Conservation (phyloP, 2,113 vertebrate species). For the Lucifuga dentata region DNA sequence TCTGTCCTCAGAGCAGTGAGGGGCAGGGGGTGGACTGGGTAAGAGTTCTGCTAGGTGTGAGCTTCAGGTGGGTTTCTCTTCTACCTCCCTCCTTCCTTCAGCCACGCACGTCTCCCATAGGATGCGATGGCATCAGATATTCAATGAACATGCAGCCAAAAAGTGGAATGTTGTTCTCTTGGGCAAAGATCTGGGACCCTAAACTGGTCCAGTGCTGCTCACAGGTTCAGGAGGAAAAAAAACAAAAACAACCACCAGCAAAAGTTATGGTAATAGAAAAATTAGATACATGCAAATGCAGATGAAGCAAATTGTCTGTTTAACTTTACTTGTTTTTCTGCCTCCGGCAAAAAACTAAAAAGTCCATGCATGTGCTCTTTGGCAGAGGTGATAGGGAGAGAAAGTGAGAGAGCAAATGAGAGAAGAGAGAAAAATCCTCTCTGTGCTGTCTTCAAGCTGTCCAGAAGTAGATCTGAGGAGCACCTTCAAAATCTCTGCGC, state of each 20-base stretch:
- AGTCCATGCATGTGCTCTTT: slow-evolving; percentile 77
- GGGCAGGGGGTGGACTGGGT: slow-evolving; percentile 31
- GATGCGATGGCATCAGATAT: slow-evolving; percentile 69
- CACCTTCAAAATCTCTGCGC: slow-evolving; percentile 83
- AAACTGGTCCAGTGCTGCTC: slow-evolving; percentile 68
- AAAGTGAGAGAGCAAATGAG: slow-evolving; percentile 32
- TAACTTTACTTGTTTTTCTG: slow-evolving; percentile 56
- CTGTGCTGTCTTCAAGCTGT: slow-evolving; percentile 75
- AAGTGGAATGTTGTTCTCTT: slow-evolving; percentile 48
- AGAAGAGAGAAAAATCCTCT: slow-evolving; percentile 67
- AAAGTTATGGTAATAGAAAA: slow-evolving; percentile 23
- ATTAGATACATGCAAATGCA: slow-evolving; percentile 46
- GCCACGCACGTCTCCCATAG: slow-evolving; percentile 76
- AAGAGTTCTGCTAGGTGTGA: slow-evolving; percentile 60
- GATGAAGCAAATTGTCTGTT: slow-evolving; percentile 60
- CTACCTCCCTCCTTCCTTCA: slow-evolving; percentile 77
- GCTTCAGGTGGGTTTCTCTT: slow-evolving; percentile 77
- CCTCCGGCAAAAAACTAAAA: slow-evolving; percentile 66
- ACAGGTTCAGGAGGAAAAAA: slow-evolving; percentile 44
- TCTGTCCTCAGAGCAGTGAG: slow-evolving; percentile 52
- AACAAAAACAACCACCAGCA: slow-evolving; percentile 28
- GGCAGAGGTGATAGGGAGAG: slow-evolving; percentile 32
- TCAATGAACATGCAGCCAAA: slow-evolving; percentile 69
- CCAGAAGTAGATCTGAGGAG: slow-evolving; percentile 81
- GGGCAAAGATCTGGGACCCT: slow-evolving; percentile 55